Base-by-base conservation (phyloP, 2,113 vertebrate species). In the Aspidoscelis tigris region DNA sequence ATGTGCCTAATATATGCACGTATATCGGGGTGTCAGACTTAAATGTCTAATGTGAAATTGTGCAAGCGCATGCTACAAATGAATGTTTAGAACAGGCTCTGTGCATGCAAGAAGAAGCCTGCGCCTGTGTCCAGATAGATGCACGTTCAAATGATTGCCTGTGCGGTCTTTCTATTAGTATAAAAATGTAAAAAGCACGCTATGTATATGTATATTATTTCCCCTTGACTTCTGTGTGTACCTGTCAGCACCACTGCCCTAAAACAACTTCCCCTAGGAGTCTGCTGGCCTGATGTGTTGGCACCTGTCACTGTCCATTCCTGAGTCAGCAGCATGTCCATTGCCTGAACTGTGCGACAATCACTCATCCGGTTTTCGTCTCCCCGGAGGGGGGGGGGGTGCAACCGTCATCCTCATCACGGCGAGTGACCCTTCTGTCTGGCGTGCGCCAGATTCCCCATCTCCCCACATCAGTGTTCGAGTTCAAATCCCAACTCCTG, bases 291-390 rank as follows among this genome's bases (percentile, higher is more conserved):
- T 76, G 88, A 90, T 85, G 94, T 91, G 82, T 91, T 85, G 77
- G 89, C 89, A 92, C 91, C 95, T 92, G 94, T 93, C 94, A 93
- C 84, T 78, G 94, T 83, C 94, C 89, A 86, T 87, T 92, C 95
- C 95, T 95, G 94, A 96, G 92, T 95, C 96, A 95, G 95, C 96
- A 96, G 90, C 95, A 70, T 18, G 78, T 84, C 90, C 88, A 43
- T 70, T 87, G 93, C 92, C 91, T 73, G 93, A 78, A 86, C 91
- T 79, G 71, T 90, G 91, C 79, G 79, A 89, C 94, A 91, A 93
- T 90, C 93, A 76, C 91, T 93, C 93, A 86, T 76, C 41, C 92
- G 77, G 89, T 91, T 84, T 86, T 47, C 88, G 73, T 93, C 87
- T 92, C 89, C 64, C 39, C 81, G 91, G 93, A 16, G 58, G 58